Conservation (phyloP, 2,113 vertebrate genomes). For the Paramisgurnus dabryanus region DNA sequence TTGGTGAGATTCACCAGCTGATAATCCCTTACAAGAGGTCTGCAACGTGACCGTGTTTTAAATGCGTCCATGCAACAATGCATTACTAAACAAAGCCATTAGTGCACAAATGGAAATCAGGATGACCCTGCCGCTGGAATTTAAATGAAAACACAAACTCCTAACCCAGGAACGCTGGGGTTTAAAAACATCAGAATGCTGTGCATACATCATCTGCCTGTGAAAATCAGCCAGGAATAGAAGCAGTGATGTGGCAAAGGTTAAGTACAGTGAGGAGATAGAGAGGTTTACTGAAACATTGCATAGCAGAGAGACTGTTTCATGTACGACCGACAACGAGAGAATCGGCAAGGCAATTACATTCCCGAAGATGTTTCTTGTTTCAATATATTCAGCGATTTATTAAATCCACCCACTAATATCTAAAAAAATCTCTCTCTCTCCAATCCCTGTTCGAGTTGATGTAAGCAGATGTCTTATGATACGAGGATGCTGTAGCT, state of each 20-base stretch:
- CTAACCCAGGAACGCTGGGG: not conserved
- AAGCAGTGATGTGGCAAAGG: conserved; percentile 45
- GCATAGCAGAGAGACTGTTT: conserved; percentile 21
- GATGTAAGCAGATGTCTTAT: conserved; percentile 59
- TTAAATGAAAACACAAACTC: conserved; percentile 11
- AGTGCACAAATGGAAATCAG: conserved; percentile 13
- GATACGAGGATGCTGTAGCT: conserved; percentile 48
- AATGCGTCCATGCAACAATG: not conserved
- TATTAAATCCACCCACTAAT: conserved; percentile 71
- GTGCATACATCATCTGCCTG: conserved; percentile 15
- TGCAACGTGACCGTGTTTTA: not conserved
- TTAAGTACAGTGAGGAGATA: conserved; percentile 48
- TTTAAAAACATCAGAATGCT: not conserved
- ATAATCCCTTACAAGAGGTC: not conserved
- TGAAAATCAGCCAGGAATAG: conserved; percentile 46
- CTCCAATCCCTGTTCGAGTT: conserved; percentile 55
- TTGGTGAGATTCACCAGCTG: not conserved
- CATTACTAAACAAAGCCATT: not conserved
- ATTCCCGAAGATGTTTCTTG: conserved; percentile 55
- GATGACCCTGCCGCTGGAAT: not conserved
- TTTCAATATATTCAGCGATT: conserved; percentile 59
- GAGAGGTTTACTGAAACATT: conserved; percentile 4
- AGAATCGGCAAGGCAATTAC: conserved; percentile 48
- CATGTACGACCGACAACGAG: conserved; percentile 4
- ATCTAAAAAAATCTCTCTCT: conserved; percentile 55